These are phyloP conservation scores for Sceloporus undulatus DNA, from an alignment of 2,113 vertebrate genomes.

Conservation along the genomic window DNA sequence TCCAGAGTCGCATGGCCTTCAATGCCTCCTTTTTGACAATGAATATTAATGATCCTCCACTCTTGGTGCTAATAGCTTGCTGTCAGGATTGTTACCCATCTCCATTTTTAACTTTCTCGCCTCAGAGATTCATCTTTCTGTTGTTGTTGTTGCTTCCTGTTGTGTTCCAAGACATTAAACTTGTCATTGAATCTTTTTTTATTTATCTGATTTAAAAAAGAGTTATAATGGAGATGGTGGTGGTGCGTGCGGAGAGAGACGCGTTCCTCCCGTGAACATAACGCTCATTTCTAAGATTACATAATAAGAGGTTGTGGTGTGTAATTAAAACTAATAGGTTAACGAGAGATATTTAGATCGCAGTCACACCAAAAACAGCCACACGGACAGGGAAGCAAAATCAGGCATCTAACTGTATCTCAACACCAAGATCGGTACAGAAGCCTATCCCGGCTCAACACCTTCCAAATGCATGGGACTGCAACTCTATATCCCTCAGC, in stretches of 20 bases:
- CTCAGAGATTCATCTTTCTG: constrained; percentile 58
- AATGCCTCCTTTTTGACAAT: constrained; percentile 59
- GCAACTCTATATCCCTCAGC: neutral
- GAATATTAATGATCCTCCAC: constrained; percentile 78
- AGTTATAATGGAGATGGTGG: neutral
- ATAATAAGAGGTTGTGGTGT: constrained; percentile 63
- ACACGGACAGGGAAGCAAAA: constrained; percentile 45
- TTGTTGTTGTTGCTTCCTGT: constrained; percentile 63
- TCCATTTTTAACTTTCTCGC: constrained; percentile 72
- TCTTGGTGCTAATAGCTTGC: constrained; percentile 75
- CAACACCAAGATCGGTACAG: neutral
- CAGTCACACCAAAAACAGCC: constrained; percentile 40
- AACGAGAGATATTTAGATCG: constrained; percentile 74
- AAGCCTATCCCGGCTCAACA: neutral
- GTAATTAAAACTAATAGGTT: constrained; percentile 74
- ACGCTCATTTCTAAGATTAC: constrained; percentile 60
- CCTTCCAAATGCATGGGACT: neutral
- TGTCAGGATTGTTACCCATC: constrained; percentile 76
- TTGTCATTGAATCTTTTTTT: neutral
- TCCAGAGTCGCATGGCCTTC: constrained; percentile 53
- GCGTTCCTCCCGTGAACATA: constrained; percentile 55
- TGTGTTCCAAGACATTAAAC: constrained; percentile 79
- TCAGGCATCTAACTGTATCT: neutral
- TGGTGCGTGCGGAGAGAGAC: neutral
- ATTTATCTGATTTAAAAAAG: neutral